Evolutionary conservation across 2,797 vertebrate species (phyloP), one percentile per base, ranked within the genome.

Genomic region (Bovichtus variegatus): DNA sequence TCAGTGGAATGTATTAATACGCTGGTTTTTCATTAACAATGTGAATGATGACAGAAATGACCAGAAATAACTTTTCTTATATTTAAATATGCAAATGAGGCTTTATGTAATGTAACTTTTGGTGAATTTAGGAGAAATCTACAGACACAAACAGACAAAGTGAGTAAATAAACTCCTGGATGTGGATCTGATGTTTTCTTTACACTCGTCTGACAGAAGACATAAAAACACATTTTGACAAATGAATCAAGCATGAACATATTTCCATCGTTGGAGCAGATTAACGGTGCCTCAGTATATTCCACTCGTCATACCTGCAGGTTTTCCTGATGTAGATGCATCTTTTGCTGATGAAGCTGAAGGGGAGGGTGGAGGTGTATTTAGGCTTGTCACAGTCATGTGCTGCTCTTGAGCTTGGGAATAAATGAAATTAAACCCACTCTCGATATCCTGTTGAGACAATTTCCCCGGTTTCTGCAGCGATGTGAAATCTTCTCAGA

Each of bases 351-450:
- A 58, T 57, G 58, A 40, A 51, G 25, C 29, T 2, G 0, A n/a
- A 9, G 10, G 12, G 41, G 50, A 41, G 75, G 69, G 13, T 8
- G 49, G 51, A 53, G 55, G 34, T 40, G 75, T 78, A 12, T 83
- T 79, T 54, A 59, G 60, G 0, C 43, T 62, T 74, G 78, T 80
- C 75, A 53, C 47, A 23, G 25, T 78, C 43, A 80, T 80, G 80
- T 78, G 81, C 58, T 50, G 29, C 64, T 84, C 38, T 57, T 13
- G 29, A 82, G 68, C 64, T 80, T 68, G 44, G 71, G 68, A 62
- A 72, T 72, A 72, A 80, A 83, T 83, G 40, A 86, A 83, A 85
- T 78, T 18, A 80, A 75, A 2, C 71, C 55, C 46, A 71, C 67
- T 59, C 54, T 53, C 11, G 6, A 53, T 27, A 11, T 69, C 89